Evolutionary conservation across 64 coral and sea anemone genomes (phyloP).

Genomic region (Stichodactyla mertensii): DNA sequence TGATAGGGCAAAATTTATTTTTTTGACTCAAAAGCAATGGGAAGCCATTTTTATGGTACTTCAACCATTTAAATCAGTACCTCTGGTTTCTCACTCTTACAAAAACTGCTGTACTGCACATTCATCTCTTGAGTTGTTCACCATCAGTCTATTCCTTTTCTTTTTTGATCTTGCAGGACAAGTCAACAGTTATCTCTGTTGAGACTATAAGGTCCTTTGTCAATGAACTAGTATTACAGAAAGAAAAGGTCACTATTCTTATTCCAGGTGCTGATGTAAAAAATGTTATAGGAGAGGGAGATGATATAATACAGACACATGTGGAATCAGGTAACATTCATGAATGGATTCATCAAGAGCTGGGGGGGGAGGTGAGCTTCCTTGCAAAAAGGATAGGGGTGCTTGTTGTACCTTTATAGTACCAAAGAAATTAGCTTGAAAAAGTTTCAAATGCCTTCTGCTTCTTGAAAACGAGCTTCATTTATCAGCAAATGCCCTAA

Average conservation of each 20-base stretch:
- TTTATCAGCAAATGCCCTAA: no score
- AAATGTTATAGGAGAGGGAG: constrained; percentile 76
- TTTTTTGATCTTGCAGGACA: constrained; percentile 52
- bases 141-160: background rate
- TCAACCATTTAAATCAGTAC: no score
- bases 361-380: no score
- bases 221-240: constrained; percentile 62
- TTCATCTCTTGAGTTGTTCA: background rate
- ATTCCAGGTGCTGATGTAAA: constrained; percentile 91
- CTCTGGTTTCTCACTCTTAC: no score
- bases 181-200: constrained; percentile 61
- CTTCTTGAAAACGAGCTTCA: no score
- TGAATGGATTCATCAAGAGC: background rate
- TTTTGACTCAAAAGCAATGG: no score
- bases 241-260: constrained; percentile 76
- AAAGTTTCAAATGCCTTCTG: no score
- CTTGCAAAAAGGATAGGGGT: no score
- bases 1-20: no score
- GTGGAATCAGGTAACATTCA: constrained; percentile 74
- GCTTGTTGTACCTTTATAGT: no score
- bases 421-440: no score
- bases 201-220: constrained; percentile 75
- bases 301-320: constrained; percentile 94
- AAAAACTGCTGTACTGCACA: background rate
- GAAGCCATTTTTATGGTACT: no score